A percentile compares a stretch with the other conserved stretches of the same genome.
These are phyloP conservation scores for Stictonetta naevosa DNA, from an alignment of 2,113 vertebrate genomes.

Conservation along the genomic window DNA sequence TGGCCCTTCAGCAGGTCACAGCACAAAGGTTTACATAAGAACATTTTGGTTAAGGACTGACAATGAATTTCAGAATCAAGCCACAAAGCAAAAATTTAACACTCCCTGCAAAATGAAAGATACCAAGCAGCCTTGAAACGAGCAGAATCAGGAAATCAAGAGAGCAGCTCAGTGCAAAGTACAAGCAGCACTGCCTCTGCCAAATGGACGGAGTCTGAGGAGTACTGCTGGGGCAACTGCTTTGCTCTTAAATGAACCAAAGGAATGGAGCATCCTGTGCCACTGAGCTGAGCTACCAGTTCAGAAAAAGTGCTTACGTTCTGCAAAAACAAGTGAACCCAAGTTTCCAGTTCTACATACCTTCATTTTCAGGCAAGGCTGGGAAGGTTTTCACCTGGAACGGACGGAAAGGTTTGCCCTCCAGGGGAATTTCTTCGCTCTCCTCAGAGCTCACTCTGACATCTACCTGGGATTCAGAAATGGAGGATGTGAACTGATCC, in stretches of 20 bases:
- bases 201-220: neutral
- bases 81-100: neutral
- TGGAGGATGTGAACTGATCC: slow-evolving; percentile 94
- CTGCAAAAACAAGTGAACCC: neutral
- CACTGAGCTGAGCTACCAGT: neutral
- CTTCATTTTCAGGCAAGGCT: slow-evolving; percentile 86
- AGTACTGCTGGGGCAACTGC: neutral
- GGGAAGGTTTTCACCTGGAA: slow-evolving; percentile 92
- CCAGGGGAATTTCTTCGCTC: slow-evolving; percentile 84
- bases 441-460: slow-evolving; percentile 92
- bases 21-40: neutral
- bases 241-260: neutral
- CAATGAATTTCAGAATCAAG: neutral
- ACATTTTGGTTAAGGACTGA: neutral
- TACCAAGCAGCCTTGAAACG: neutral
- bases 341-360: slow-evolving; percentile 69
- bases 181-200: neutral
- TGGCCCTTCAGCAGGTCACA: neutral
- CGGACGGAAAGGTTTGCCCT: slow-evolving; percentile 88
- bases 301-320: fast-evolving
- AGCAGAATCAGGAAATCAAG: neutral
- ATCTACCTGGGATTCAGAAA: slow-evolving; percentile 91
- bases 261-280: neutral
- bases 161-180: neutral
- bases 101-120: neutral